Evolutionary conservation across 2,888 invertebrate genomes (phyloP), one percentile per base, ranked within the genome.

Genomic region (Sarcophaga variegata): DNA sequence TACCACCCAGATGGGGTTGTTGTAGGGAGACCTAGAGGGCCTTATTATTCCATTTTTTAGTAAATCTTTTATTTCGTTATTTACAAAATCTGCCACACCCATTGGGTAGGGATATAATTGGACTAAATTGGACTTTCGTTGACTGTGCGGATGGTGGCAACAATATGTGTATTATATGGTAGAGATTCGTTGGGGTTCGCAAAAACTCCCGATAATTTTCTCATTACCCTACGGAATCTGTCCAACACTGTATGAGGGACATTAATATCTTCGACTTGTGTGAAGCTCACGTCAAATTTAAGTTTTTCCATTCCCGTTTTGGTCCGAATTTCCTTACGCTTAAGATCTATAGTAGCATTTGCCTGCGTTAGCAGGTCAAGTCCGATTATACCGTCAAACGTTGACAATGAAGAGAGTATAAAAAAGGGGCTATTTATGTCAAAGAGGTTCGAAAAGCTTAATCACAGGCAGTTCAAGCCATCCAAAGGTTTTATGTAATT

Each of bases 201-300:
- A 63, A 83, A 83, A 60, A 77, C 82, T 10, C 17, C 59, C 10
- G 49, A 47, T 54, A 63, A 20, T 59, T 60, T n/a, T 10, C 60
- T 74, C n/a, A 67, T 74, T 69, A 22, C 59, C 14, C n/a, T 1
- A 6, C 59, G 66, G 72, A 6, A 75, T 47, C 1, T 10, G n/a
- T 1, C 17, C 25, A 4, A 25, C 2, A n/a, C 4, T 14, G 47
- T 60, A 47, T 12, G 75, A 27, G 17, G 86, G 60, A 79, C 69
- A 11, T 76, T 69, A 72, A 78, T 83, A 17, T 86, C 62, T 27
- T 89, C 80, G 20, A 88, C 67, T 69, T 76, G 77, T 70, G 67
- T 71, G 77, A 83, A 86, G 77, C 86, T 88, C 66, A 86, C 83
- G 70, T 85, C 25, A 81, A 88, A 88, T 76, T 76, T 25, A 27